These are phyloP conservation scores for Sebastolobus altivelis DNA, from an alignment of 2,797 vertebrate genomes.

Conservation along the genomic window DNA sequence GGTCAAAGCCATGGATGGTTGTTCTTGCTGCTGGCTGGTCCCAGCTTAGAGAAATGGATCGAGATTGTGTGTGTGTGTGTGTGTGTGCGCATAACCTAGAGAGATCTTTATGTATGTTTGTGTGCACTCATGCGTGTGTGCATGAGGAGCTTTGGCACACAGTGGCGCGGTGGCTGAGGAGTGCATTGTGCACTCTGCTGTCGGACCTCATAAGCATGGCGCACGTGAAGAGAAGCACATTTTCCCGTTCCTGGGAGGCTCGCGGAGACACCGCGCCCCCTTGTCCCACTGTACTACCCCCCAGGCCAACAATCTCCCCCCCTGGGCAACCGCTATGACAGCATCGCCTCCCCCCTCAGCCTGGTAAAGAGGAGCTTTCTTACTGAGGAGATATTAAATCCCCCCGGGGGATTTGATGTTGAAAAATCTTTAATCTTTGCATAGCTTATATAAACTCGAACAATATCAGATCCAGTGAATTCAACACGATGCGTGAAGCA, in stretches of 20 bases:
- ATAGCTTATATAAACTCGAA: slow-evolving; percentile 32
- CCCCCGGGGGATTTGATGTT: slow-evolving; percentile 48
- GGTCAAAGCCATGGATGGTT: slow-evolving; percentile 69
- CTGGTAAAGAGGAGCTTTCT: slow-evolving; percentile 49
- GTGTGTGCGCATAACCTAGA: slow-evolving; percentile 10
- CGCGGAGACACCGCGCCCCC: slow-evolving; percentile 22
- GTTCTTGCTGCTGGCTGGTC: slow-evolving; percentile 71
- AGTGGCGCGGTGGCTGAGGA: slow-evolving; percentile 47
- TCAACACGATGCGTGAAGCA: slow-evolving; percentile 2
- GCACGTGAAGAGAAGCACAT: slow-evolving; percentile 75
- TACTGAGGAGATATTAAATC: slow-evolving; percentile 48
- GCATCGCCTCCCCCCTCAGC: slow-evolving; percentile 25
- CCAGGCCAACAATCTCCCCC: not conserved
- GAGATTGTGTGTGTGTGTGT: slow-evolving; percentile 40
- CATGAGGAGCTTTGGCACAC: slow-evolving; percentile 40
- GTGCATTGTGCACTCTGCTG: slow-evolving; percentile 67
- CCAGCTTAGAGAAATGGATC: slow-evolving; percentile 56
- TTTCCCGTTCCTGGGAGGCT: slow-evolving; percentile 51
- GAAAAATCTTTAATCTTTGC: slow-evolving; percentile 61
- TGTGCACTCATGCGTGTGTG: slow-evolving; percentile 37
- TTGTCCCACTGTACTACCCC: slow-evolving; percentile 26
- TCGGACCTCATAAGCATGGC: slow-evolving; percentile 69
- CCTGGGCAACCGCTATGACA: slow-evolving; percentile 16
- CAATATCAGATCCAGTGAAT: slow-evolving; percentile 19
- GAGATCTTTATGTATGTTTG: slow-evolving; percentile 47